Percentiles rank a stretch among this genome's conserved stretches.
Evolutionary conservation across 2,888 invertebrate species (phyloP).

Genomic region (Nysson spinosus): DNA sequence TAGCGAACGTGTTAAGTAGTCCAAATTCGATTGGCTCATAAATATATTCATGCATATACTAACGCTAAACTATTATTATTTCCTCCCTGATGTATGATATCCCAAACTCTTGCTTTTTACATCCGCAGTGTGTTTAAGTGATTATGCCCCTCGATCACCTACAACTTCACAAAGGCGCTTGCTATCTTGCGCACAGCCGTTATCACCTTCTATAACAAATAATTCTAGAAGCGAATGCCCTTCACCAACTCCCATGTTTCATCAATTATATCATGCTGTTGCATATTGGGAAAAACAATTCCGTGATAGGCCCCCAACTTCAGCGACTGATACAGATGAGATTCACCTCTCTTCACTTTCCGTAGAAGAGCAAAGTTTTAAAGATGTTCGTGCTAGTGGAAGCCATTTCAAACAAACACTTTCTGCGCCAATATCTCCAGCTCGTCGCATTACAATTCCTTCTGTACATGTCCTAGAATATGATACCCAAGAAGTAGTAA

Average conservation of each 20-base stretch:
- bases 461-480: slow-evolving; percentile 70
- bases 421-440: slow-evolving; percentile 31
- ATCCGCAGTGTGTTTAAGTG: slow-evolving; percentile 51
- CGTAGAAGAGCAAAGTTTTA: slow-evolving; percentile 27
- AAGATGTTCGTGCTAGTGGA: slow-evolving; percentile 18
- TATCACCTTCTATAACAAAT: slow-evolving; percentile 51
- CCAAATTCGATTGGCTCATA: no score
- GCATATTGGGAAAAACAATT: slow-evolving; percentile 74
- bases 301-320: slow-evolving; percentile 55
- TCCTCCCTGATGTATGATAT: slow-evolving; percentile 29
- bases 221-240: slow-evolving; percentile 71
- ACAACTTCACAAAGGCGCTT: slow-evolving; percentile 68
- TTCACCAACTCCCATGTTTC: slow-evolving; percentile 79
- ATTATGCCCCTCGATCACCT: slow-evolving; percentile 66
- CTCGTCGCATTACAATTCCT: slow-evolving; percentile 72
- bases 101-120: slow-evolving; percentile 35
- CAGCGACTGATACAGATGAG: slow-evolving; percentile 43
- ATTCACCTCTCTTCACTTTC: slow-evolving; percentile 26
- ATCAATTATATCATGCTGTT: slow-evolving; percentile 78
- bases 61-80: slow-evolving; percentile 27
- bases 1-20: no score
- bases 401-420: slow-evolving; percentile 19
- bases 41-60: slow-evolving; percentile 29
- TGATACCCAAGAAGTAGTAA: slow-evolving; percentile 73
- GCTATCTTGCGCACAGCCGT: slow-evolving; percentile 66